These are phyloP conservation scores for Graphium colonna DNA, from an alignment of 2,888 invertebrate genomes.

Conservation along the genomic window DNA sequence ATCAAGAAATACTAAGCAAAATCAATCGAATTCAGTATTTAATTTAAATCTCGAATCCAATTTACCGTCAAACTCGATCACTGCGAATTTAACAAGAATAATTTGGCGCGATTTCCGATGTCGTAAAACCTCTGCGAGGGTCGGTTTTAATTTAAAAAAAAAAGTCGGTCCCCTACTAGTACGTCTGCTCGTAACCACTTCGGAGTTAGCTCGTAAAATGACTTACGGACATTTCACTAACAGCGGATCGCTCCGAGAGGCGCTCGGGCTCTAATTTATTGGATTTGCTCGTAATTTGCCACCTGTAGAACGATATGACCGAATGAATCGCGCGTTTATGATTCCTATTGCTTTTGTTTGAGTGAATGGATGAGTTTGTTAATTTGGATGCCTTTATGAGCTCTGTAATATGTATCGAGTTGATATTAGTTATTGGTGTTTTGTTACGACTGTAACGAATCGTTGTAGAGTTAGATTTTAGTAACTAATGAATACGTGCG, in stretches of 20 bases:
- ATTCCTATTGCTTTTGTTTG: slow-evolving; percentile 17
- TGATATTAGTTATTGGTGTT: not conserved
- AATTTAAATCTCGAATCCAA: too few species aligned
- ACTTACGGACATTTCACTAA: slow-evolving; percentile 31
- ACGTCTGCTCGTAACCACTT: slow-evolving; percentile 24
- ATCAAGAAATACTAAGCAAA: too few species aligned
- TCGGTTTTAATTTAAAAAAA: slow-evolving; percentile 24
- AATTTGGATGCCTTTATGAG: not conserved
- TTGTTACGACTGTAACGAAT: too few species aligned
- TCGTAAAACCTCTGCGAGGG: slow-evolving; percentile 13
- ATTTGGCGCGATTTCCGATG: not conserved
- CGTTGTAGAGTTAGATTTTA: too few species aligned
- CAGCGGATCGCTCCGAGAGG: slow-evolving; percentile 46
- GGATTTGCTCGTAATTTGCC: slow-evolving; percentile 62
- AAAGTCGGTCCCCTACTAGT: slow-evolving; percentile 1
- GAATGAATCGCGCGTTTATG: slow-evolving; percentile 24
- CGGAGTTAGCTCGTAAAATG: slow-evolving; percentile 23
- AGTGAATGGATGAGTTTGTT: slow-evolving; percentile 10
- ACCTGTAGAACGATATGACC: slow-evolving; percentile 65
- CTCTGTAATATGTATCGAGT: not conserved
- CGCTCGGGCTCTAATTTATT: slow-evolving; percentile 61
- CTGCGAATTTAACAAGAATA: not conserved
- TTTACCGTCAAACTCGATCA: too few species aligned
- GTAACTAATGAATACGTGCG: too few species aligned
- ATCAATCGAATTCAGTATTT: too few species aligned